A percentile compares a stretch with the other conserved stretches of the same genome.
phyloP scores from a whole-genome alignment of 2,113 vertebrate species.

The Phainopepla nitens region DNA sequence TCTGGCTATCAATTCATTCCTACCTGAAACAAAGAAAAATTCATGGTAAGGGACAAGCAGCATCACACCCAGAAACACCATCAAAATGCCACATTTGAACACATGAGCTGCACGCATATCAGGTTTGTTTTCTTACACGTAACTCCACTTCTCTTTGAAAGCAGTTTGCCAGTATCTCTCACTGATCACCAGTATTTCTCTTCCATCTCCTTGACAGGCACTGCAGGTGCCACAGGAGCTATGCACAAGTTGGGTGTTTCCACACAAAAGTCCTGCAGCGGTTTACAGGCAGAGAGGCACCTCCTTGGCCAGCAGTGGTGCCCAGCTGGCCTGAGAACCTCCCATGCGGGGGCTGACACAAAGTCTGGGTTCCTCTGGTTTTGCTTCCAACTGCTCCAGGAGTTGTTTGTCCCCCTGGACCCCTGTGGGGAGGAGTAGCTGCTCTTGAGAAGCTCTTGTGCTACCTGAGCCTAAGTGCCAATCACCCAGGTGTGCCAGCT shows the following conservation, averaged over 20 bases:
- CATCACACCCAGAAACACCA: neutral
- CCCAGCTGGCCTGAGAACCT: neutral
- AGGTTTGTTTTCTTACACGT: neutral
- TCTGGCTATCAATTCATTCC: constrained; percentile 98
- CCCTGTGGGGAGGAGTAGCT: neutral
- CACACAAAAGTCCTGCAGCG: neutral
- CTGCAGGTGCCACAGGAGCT: fast-evolving
- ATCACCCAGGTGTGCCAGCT: neutral
- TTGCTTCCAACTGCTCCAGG: neutral
- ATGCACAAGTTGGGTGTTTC: fast-evolving
- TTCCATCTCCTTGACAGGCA: neutral
- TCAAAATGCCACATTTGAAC: neutral
- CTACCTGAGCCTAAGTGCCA: neutral
- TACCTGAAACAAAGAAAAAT: constrained; percentile 85
- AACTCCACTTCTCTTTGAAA: neutral
- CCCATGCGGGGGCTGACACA: neutral
- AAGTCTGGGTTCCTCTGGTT: neutral
- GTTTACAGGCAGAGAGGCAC: neutral
- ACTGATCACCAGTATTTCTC: neutral
- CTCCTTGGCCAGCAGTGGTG: neutral
- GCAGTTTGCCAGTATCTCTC: neutral
- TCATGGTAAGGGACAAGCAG: constrained; percentile 45
- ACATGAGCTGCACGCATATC: fast-evolving
- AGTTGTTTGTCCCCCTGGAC: neutral
- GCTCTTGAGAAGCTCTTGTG: neutral